phyloP scores from a whole-genome alignment of 2,113 vertebrate genomes.

The Vanacampus margaritifer region DNA sequence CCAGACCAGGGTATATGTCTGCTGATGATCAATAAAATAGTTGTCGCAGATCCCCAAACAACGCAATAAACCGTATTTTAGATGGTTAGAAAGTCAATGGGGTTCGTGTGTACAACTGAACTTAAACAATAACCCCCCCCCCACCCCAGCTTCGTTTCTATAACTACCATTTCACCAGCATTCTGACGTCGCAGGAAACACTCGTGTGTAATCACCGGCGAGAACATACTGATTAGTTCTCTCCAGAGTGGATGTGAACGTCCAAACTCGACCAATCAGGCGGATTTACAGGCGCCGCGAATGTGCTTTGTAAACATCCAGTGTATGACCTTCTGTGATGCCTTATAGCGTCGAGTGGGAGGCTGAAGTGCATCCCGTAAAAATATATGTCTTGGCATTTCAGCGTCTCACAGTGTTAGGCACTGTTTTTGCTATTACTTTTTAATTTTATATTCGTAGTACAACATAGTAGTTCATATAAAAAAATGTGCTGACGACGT shows the following conservation, averaged over 20 bases:
- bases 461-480: no score
- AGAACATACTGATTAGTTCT: slow-evolving; percentile 52
- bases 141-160: neutral
- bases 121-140: neutral
- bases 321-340: neutral
- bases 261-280: slow-evolving; percentile 43
- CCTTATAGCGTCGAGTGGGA: neutral
- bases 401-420: neutral
- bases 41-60: no score
- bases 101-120: neutral
- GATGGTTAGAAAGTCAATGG: neutral
- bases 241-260: slow-evolving; percentile 40
- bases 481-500: no score
- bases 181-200: slow-evolving; percentile 11
- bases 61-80: neutral
- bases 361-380: neutral
- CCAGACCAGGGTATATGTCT: neutral
- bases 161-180: neutral
- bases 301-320: neutral
- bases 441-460: no score
- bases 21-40: neutral
- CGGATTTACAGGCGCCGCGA: slow-evolving; percentile 32
- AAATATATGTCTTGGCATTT: neutral
- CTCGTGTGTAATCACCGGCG: slow-evolving; percentile 30
- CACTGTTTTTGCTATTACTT: no score